A percentile compares a stretch with the other conserved stretches of the same genome.
Evolutionary conservation across 2,797 vertebrate genomes (phyloP).

Genomic region (Danio albolineatus): DNA sequence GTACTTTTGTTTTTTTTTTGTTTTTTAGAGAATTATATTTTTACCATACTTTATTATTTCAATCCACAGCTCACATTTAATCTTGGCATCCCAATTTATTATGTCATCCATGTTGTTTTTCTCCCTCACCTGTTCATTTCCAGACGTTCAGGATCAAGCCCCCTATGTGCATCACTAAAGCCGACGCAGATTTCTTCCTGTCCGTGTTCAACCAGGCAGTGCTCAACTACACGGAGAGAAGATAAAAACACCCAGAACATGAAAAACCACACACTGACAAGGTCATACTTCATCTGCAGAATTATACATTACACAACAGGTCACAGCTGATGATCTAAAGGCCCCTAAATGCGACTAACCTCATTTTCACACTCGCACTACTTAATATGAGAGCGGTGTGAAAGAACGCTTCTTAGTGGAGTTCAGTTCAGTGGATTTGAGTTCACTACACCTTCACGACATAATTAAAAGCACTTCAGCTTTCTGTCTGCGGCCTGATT

Average conservation of each 20-base stretch:
- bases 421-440: no score
- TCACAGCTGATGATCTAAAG: not conserved
- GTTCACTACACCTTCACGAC: not conserved
- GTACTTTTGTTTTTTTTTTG: not conserved
- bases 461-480: not conserved
- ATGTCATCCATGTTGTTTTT: no score
- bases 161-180: conserved; percentile 89
- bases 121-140: not conserved
- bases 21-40: not conserved
- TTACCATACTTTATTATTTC: not conserved
- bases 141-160: conserved; percentile 91
- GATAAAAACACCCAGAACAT: conserved; percentile 53
- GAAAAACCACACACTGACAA: not conserved
- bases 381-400: not conserved
- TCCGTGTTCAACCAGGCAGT: conserved; percentile 83
- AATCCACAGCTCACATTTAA: not conserved
- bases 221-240: conserved; percentile 76
- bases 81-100: not conserved
- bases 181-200: conserved; percentile 86
- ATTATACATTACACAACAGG: not conserved
- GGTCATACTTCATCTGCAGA: not conserved
- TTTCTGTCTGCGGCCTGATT: not conserved
- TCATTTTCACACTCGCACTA: not conserved
- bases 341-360: not conserved
- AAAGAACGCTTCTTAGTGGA: not conserved